Evolutionary conservation across 1,140 invertebrate genomes (phyloP).

Genomic region (Choristoneura fumiferana): DNA sequence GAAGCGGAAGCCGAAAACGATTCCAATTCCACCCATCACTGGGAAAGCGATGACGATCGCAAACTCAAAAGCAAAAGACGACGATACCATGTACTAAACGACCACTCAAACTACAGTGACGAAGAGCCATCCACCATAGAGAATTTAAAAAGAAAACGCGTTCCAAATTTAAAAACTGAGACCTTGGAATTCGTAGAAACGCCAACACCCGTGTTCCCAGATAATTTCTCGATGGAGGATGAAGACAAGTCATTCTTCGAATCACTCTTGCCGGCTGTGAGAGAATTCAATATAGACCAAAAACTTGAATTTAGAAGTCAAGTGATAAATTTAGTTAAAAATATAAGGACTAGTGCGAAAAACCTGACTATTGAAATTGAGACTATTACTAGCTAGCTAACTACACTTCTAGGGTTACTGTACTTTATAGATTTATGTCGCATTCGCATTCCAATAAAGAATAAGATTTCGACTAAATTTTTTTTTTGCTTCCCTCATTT

Average conservation of each 20-base stretch:
- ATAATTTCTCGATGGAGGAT: constrained; percentile 34
- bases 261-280: constrained; percentile 45
- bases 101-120: constrained; percentile 26
- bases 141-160: constrained; percentile 35
- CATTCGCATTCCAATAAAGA: constrained; percentile 13
- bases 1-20: constrained; percentile 29
- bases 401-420: neutral
- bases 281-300: constrained; percentile 46
- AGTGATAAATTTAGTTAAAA: constrained; percentile 43
- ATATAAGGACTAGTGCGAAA: constrained; percentile 29
- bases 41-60: constrained; percentile 26
- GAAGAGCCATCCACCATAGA: constrained; percentile 40
- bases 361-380: constrained; percentile 10
- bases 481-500: too few relatives aligned
- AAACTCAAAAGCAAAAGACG: constrained; percentile 24
- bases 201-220: constrained; percentile 23
- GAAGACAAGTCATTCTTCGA: constrained; percentile 55
- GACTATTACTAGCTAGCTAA: neutral
- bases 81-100: constrained; percentile 25
- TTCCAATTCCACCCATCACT: neutral
- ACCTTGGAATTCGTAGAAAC: constrained; percentile 42
- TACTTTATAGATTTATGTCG: neutral
- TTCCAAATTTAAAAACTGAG: constrained; percentile 29
- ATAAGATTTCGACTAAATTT: neutral
- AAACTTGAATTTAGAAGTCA: constrained; percentile 52